Evolutionary conservation across 2,113 vertebrate species (phyloP).

Genomic region (Oryzias celebensis): DNA sequence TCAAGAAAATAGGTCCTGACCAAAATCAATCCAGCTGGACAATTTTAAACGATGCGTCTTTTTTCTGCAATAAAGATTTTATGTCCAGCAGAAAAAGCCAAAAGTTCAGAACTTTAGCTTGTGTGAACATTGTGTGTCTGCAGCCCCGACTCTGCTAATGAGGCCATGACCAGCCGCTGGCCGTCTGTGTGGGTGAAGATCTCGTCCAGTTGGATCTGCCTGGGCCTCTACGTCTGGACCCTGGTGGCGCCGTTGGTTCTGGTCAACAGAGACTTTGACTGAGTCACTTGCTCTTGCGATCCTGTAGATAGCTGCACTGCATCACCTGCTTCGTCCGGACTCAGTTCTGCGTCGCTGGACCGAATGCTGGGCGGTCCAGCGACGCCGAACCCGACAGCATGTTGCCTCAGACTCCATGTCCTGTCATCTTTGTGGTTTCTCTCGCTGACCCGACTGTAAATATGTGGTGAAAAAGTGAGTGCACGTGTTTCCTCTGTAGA

Average conservation of each 20-base stretch:
- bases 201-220: constrained; percentile 95
- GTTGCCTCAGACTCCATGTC: neutral
- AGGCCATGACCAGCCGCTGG: constrained; percentile 94
- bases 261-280: constrained; percentile 97
- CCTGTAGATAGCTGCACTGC: neutral
- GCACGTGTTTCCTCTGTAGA: neutral
- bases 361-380: neutral
- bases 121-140: neutral
- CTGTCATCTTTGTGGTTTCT: neutral
- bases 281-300: neutral
- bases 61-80: too few species aligned
- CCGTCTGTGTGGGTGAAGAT: constrained; percentile 99
- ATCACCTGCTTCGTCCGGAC: neutral
- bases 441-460: neutral
- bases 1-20: too few species aligned
- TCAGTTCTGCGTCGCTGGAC: neutral
- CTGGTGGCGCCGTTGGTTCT: constrained; percentile 94
- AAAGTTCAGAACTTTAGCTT: too few species aligned
- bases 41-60: too few species aligned
- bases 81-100: too few species aligned
- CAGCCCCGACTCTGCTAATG: constrained; percentile 84
- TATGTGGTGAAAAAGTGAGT: neutral
- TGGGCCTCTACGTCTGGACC: constrained; percentile 95
- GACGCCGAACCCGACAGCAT: neutral
- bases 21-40: too few species aligned